These are phyloP conservation scores for Solenopsis fugax DNA, from an alignment of 1,140 invertebrate species.

Conservation along the genomic window DNA sequence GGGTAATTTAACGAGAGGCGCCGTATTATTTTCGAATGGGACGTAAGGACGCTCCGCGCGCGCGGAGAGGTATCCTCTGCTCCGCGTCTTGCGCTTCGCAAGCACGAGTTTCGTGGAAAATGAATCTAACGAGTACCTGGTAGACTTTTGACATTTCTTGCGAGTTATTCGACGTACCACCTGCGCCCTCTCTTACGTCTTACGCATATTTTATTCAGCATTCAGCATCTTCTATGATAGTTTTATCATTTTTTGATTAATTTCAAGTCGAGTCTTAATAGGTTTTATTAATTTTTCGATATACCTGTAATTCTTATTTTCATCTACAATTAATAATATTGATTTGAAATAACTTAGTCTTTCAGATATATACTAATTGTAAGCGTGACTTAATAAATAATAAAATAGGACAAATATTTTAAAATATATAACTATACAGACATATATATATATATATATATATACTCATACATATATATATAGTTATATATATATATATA, in stretches of 20 bases:
- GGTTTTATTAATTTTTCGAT: not conserved
- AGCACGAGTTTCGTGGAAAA: slow-evolving; percentile 31
- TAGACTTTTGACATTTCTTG: slow-evolving; percentile 43
- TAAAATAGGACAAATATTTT: slow-evolving; percentile 17
- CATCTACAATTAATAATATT: not conserved
- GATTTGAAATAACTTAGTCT: not conserved
- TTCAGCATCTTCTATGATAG: not conserved
- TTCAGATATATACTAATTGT: not conserved
- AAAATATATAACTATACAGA: not conserved
- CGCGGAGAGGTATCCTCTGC: slow-evolving; percentile 1
- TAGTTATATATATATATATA: not conserved
- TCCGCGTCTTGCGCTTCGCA: slow-evolving; percentile 37
- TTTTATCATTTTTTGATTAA: not conserved
- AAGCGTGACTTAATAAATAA: not conserved
- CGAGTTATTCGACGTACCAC: not conserved
- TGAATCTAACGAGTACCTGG: slow-evolving; percentile 41
- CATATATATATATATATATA: not conserved
- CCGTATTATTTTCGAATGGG: slow-evolving; percentile 60
- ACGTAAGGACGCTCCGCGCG: slow-evolving; percentile 50
- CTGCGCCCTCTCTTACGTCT: not conserved
- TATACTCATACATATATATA: not conserved
- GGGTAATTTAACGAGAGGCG: slow-evolving; percentile 62
- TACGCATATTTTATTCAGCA: not conserved
- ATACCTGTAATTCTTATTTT: not conserved
- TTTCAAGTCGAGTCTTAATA: not conserved